Conservation (phyloP, 1,140 invertebrate species). For the roundworm (Caenorhabditis elegans) region WBcel235 BX284605.5:9042001-9042500, state of each 20-base stretch:
- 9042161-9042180: conserved; percentile 31
- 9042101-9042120: conserved; percentile 36
- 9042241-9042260: too few relatives aligned
- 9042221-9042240: background rate
- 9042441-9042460: too few relatives aligned
- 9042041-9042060: conserved; percentile 47
- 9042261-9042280: conserved; percentile 41
- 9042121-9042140: conserved; percentile 23
- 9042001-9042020: too few relatives aligned
- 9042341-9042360: conserved; percentile 11
- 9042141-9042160: conserved; percentile 28
- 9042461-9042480: background rate
- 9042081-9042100: conserved; percentile 6
- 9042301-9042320: background rate
- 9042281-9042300: background rate
- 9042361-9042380: conserved; percentile 34
- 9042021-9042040: conserved; percentile 19
- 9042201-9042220: background rate
- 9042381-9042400: conserved; percentile 44
- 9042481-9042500: conserved; percentile 33
- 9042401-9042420: conserved; percentile 26
- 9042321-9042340: background rate
- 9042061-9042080: conserved; percentile 38
- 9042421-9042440: conserved; percentile 5
- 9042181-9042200: background rate